Evolutionary conservation across 2,113 vertebrate genomes (phyloP), one percentile per base, ranked within the genome.

Genomic region (Sardina pilchardus): DNA sequence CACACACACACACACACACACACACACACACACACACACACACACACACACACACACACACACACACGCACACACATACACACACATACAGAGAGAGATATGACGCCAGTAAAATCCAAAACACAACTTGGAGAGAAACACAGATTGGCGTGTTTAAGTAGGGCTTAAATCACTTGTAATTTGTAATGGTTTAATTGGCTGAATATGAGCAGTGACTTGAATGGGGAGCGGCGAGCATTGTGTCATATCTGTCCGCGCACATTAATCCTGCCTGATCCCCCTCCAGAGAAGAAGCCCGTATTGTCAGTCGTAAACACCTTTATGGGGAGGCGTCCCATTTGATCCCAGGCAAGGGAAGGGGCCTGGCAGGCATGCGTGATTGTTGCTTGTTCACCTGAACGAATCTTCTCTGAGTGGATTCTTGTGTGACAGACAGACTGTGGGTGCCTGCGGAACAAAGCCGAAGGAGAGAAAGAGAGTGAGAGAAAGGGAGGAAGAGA

Each of bases 381-480:
- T 92, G 91, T 92, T 88, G 93, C 92, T 91, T 94, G 92, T 94
- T 96, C 94, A 91, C 90, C 88, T 90, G 94, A 94, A 93, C 93
- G 92, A 26, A 92, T 93, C 95, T 94, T 95, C n/a, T 90, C 91
- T 90, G 87, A 94, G 92, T 89, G 75, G 92, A 94, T 95, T 95
- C 91, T 92, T 95, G 93, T 94, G 91, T 94, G 92, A 93, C 93
- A 93, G 93, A 90, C 91, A 89, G 67, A 93, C 90, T 93, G 83
- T 84, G 78, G 78, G 47, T 83, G 85, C 36, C 67, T 80, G 85
- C 83, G 82, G 14, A 63, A 89, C 90, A 91, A 89, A 90, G 87
- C 82, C 86, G 86, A 89, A 86, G 87, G 80, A 88, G 87, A 88
- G 82, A 82, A 34, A 36, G 63, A 43, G 42, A n/a, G 83, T 21